Percentiles rank a stretch among this genome's conserved stretches.
These are phyloP conservation scores for Drosophila kambysellisi DNA, from an alignment of 2,888 invertebrate genomes.

Conservation along the genomic window DNA sequence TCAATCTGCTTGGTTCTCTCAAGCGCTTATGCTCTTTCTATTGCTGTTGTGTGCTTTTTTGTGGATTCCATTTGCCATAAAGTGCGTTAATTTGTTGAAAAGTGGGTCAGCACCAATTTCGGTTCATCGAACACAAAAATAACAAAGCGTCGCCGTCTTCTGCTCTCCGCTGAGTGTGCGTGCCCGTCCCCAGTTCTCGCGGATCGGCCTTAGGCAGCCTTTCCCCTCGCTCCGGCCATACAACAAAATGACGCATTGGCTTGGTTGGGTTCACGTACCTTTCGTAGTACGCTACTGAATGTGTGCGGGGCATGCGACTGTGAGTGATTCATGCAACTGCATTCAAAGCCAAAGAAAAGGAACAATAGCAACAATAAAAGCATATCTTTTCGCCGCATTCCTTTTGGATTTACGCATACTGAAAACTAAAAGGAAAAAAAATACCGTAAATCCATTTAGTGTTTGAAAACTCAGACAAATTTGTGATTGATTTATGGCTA, in stretches of 20 bases:
- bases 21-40: slow-evolving; percentile 52
- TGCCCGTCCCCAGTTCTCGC: slow-evolving; percentile 17
- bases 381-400: slow-evolving; percentile 26
- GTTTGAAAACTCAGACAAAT: neutral
- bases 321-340: slow-evolving; percentile 45
- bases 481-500: slow-evolving; percentile 8
- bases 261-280: slow-evolving; percentile 45
- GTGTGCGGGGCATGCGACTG: slow-evolving; percentile 32
- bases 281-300: slow-evolving; percentile 39
- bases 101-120: slow-evolving; percentile 75
- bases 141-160: slow-evolving; percentile 44
- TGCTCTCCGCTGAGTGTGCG: slow-evolving; percentile 4
- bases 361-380: slow-evolving; percentile 3
- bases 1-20: slow-evolving; percentile 8
- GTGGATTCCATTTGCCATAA: slow-evolving; percentile 77
- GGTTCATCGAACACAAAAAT: slow-evolving; percentile 80
- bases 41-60: slow-evolving; percentile 46
- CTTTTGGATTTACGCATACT: slow-evolving; percentile 15
- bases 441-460: slow-evolving; percentile 12
- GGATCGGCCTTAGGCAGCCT: slow-evolving; percentile 29
- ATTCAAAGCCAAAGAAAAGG: neutral
- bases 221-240: neutral
- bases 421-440: neutral
- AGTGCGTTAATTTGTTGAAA: slow-evolving; percentile 73
- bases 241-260: slow-evolving; percentile 38